Evolutionary conservation across 2,113 vertebrate genomes (phyloP).

Genomic region (Willisornis vidua): DNA sequence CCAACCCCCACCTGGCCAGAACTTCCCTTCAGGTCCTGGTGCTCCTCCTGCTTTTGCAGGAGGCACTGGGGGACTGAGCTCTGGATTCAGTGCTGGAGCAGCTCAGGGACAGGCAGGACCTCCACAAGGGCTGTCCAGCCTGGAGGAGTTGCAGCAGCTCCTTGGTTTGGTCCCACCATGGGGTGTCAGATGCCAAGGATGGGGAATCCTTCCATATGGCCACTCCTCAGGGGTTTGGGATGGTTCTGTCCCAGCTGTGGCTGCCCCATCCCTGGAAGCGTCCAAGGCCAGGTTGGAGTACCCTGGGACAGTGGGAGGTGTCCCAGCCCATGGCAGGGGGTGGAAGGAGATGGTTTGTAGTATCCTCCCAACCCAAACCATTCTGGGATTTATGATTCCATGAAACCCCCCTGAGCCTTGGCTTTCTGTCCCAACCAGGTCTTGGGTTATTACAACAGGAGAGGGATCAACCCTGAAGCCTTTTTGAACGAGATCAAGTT

Average conservation of each 20-base stretch:
- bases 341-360: neutral
- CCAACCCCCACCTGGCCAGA: no score
- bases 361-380: neutral
- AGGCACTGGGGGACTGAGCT: neutral
- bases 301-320: rapidly evolving
- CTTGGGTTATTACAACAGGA: slow-evolving; percentile 93
- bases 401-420: neutral
- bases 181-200: neutral
- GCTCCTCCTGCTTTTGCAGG: neutral
- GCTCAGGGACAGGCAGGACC: neutral
- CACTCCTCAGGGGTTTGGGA: neutral
- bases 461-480: slow-evolving; percentile 91
- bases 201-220: neutral
- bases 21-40: no score
- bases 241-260: neutral
- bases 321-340: neutral
- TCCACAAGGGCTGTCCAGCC: neutral
- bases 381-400: rapidly evolving
- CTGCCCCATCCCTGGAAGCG: neutral
- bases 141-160: neutral
- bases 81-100: rapidly evolving
- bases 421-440: slow-evolving; percentile 74
- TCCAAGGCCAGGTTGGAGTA: neutral
- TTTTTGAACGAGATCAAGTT: slow-evolving; percentile 94
- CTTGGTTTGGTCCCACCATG: rapidly evolving